Base-by-base conservation (phyloP, 1,140 invertebrate species). In the Pseudachorutes palmiensis region DNA sequence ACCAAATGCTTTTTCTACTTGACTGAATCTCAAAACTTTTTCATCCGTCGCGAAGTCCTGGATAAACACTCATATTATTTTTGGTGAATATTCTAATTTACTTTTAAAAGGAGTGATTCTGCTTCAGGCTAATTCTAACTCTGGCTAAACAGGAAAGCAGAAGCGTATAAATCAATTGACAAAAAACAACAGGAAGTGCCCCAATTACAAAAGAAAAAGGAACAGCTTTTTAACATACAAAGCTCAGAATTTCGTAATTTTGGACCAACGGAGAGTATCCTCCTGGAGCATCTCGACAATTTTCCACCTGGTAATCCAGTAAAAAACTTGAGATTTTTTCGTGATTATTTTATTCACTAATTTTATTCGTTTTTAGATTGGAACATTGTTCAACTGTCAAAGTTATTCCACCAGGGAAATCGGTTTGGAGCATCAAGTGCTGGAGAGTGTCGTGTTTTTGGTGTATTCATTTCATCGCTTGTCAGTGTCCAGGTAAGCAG, bases 361-460 rank as follows among this genome's bases (percentile, higher is more conserved):
- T 55, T 55, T 26, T 55, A 22, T 55, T 16, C 24, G 9, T 55
- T 16, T 16, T 55, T 55, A 63, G 33, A 33, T 5, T 63, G 61
- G 61, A 63, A 36, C 33, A 45, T 63, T 29, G 36, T 63, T 30
- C 61, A 63, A 26, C 22, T 63, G 3, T 41, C 61, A 16, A 26
- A 24, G 16, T 19, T 63, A 12, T 41, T 33, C 12, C 2, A 41
- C 26, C 12, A 3, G 5, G 9, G 19, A 19, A 41, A 33, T 14
- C 3, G 61, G 41, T 63, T 63, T 48, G 32, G 41, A 9, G 41
- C 33, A 2, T 12, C 12, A 2, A 2, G 2, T 3, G 28, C 3
- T 12, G 16, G 30, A 19, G 19, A 45, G 12, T 14, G 2, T 16
- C 3, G 41, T 22, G 29, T 33, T 2, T 28, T 28, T 12, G 30